phyloP scores from a whole-genome alignment of 2,888 invertebrate genomes.

The Lymantria monacha region DNA sequence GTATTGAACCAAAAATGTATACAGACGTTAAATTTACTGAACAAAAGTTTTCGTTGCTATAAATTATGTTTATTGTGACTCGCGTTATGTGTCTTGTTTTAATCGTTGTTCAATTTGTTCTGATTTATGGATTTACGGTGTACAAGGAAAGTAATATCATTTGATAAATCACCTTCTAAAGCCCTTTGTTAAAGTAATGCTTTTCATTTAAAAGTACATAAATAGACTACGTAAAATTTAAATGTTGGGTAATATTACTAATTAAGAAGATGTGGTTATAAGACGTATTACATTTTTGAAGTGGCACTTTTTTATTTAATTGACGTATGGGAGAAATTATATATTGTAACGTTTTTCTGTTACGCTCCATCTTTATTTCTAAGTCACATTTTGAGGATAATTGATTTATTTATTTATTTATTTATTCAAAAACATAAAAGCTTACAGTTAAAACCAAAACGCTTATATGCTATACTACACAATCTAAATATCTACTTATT shows the following conservation, averaged over 20 bases:
- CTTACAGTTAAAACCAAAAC: too few relatives aligned
- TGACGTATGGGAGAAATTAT: too few relatives aligned
- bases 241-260: constrained; percentile 5
- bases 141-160: constrained; percentile 29
- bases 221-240: neutral
- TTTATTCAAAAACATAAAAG: too few relatives aligned
- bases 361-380: too few relatives aligned
- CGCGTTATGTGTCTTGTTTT: constrained; percentile 35
- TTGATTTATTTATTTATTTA: too few relatives aligned
- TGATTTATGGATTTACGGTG: constrained; percentile 33
- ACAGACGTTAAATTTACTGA: constrained; percentile 5
- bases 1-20: neutral
- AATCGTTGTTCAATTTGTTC: constrained; percentile 31
- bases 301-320: too few relatives aligned
- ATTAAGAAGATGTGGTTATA: too few relatives aligned
- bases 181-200: constrained; percentile 5
- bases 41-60: constrained; percentile 28
- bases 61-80: constrained; percentile 29
- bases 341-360: too few relatives aligned
- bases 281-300: too few relatives aligned
- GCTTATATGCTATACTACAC: too few relatives aligned
- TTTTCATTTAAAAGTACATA: neutral
- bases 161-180: constrained; percentile 30
- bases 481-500: too few relatives aligned
- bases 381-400: too few relatives aligned